Percentiles rank a stretch among this genome's conserved stretches.
phyloP scores from a whole-genome alignment of 2,888 invertebrate genomes.

The Dicyrtoma fusca region DNA sequence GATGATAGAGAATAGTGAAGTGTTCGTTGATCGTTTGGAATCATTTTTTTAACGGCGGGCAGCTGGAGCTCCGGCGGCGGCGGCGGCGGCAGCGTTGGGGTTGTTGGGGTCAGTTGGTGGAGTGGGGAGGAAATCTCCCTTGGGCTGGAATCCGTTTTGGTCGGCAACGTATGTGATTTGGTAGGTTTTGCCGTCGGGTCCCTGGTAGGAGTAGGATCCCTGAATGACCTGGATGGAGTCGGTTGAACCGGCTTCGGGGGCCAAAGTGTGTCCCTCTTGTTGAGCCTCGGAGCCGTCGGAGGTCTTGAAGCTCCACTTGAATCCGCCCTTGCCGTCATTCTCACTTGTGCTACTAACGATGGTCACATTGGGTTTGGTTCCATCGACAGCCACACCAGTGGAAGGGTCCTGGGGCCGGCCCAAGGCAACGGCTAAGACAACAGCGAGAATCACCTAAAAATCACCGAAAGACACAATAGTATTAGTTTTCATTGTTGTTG shows the following conservation, averaged over 20 bases:
- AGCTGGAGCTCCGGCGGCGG: slow-evolving; percentile 4
- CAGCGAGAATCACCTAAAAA: slow-evolving; percentile 8
- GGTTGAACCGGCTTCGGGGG: slow-evolving; percentile 29
- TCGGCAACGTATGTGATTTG: slow-evolving; percentile 38
- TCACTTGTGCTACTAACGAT: slow-evolving; percentile 7
- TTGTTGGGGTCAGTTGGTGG: slow-evolving; percentile 32
- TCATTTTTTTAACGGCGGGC: too few relatives aligned
- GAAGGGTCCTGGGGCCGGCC: not conserved
- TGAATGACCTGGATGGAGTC: slow-evolving; percentile 37
- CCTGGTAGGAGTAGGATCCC: slow-evolving; percentile 43
- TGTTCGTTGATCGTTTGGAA: too few relatives aligned
- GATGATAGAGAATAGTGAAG: too few relatives aligned
- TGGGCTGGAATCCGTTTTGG: slow-evolving; percentile 38
- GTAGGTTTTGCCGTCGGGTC: slow-evolving; percentile 42
- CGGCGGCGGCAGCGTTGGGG: slow-evolving; percentile 2
- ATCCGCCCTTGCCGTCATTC: slow-evolving; percentile 36
- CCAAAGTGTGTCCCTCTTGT: slow-evolving; percentile 38
- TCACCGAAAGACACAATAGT: not conserved
- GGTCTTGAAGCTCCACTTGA: slow-evolving; percentile 37
- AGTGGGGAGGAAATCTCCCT: slow-evolving; percentile 13
- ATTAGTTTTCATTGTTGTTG: not conserved
- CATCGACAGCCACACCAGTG: not conserved
- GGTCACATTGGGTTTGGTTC: not conserved
- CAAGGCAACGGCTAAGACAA: not conserved
- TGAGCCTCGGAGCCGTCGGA: slow-evolving; percentile 39